A percentile compares a stretch with the other conserved stretches of the same genome.
Evolutionary conservation across 2,113 vertebrate species (phyloP).

Genomic region (Salminus brasiliensis): DNA sequence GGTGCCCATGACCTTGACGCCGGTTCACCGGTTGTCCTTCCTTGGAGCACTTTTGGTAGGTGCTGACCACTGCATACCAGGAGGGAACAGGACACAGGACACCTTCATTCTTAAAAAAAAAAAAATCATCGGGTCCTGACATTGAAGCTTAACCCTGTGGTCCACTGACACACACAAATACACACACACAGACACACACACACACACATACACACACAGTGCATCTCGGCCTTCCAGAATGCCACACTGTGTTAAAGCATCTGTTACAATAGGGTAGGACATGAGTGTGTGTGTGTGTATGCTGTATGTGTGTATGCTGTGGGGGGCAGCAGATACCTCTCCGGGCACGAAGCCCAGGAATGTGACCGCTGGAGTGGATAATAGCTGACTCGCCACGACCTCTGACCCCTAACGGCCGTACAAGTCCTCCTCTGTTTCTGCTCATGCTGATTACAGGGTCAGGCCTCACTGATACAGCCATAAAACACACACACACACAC

Average conservation of each 20-base stretch:
- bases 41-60: too few relatives aligned
- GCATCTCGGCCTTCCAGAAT: not conserved
- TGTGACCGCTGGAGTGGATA: slow-evolving; percentile 64
- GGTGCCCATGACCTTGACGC: too few relatives aligned
- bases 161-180: too few relatives aligned
- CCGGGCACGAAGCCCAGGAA: slow-evolving; percentile 79
- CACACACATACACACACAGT: not conserved
- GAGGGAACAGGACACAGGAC: too few relatives aligned
- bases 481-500: slow-evolving; percentile 59
- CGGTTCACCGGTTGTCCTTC: too few relatives aligned
- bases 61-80: too few relatives aligned
- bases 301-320: slow-evolving; percentile 42
- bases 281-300: slow-evolving; percentile 19
- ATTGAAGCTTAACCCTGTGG: too few relatives aligned
- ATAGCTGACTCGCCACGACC: slow-evolving; percentile 77
- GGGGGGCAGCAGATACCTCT: slow-evolving; percentile 75
- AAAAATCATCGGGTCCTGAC: too few relatives aligned
- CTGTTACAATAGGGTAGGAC: slow-evolving; percentile 1
- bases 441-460: slow-evolving; percentile 79
- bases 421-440: slow-evolving; percentile 84
- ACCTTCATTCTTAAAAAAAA: too few relatives aligned
- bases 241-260: not conserved
- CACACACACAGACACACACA: slow-evolving; percentile 1
- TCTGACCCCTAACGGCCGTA: slow-evolving; percentile 78
- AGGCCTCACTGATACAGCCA: slow-evolving; percentile 63